phyloP scores from a whole-genome alignment of 2,113 vertebrate species.

The Anolis sagrei region DNA sequence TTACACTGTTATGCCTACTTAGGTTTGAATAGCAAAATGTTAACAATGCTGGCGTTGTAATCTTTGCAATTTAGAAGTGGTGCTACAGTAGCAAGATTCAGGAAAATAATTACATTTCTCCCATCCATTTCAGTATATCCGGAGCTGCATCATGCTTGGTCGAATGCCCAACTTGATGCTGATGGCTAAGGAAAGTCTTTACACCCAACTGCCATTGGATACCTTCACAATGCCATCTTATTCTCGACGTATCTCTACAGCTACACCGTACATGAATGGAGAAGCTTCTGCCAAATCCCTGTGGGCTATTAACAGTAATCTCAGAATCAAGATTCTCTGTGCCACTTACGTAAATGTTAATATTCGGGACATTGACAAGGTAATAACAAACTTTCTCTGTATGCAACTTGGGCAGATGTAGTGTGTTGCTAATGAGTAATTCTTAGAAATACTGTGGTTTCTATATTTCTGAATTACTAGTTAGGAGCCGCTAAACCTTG shows the following conservation, averaged over 20 bases:
- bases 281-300: constrained; percentile 93
- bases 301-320: constrained; percentile 89
- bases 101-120: neutral
- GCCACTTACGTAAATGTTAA: constrained; percentile 99
- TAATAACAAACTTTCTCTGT: constrained; percentile 60
- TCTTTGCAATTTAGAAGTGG: neutral
- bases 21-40: rapidly evolving
- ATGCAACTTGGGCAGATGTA: neutral
- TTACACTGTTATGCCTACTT: neutral
- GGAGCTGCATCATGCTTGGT: constrained; percentile 97
- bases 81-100: neutral
- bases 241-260: constrained; percentile 95
- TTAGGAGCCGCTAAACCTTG: neutral
- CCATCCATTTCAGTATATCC: constrained; percentile 86
- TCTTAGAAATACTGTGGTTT: neutral
- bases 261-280: constrained; percentile 97
- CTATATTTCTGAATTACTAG: neutral
- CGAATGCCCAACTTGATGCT: constrained; percentile 98
- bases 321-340: constrained; percentile 94
- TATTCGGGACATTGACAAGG: constrained; percentile 98
- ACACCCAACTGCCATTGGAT: constrained; percentile 92
- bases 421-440: neutral
- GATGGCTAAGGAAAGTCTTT: constrained; percentile 98
- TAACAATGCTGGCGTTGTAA: constrained; percentile 22
- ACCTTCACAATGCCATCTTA: constrained; percentile 97